Percentiles rank a stretch among this genome's conserved stretches.
These are phyloP conservation scores for Diachasmimorpha longicaudata DNA, from an alignment of 1,140 invertebrate genomes.

Conservation along the genomic window DNA sequence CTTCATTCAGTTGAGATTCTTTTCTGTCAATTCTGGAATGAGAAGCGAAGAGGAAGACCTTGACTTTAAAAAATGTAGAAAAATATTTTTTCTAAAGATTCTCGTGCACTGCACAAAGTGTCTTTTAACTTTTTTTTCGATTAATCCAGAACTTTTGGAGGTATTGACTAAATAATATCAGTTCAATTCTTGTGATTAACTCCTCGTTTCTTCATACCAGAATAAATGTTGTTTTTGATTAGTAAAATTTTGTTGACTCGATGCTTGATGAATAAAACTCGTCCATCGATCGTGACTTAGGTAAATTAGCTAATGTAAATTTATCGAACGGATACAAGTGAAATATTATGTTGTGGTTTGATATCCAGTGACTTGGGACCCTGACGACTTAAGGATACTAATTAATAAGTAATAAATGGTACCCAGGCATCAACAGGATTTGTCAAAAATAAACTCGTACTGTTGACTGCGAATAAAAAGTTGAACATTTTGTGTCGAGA, in stretches of 20 bases:
- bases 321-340: background rate
- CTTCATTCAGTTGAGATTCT: too few species aligned
- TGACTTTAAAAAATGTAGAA: background rate
- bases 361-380: slow-evolving; percentile 44
- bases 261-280: slow-evolving; percentile 5
- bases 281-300: slow-evolving; percentile 8
- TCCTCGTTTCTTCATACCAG: background rate
- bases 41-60: too few species aligned
- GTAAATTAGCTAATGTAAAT: slow-evolving; percentile 1
- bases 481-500: background rate
- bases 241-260: slow-evolving; percentile 27
- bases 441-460: background rate
- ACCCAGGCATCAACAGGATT: background rate
- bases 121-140: background rate
- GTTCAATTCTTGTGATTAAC: background rate
- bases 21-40: too few species aligned
- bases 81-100: background rate
- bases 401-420: slow-evolving; percentile 10
- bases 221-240: slow-evolving; percentile 19
- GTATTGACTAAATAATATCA: background rate
- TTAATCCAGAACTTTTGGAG: too few species aligned
- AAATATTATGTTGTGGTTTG: slow-evolving; percentile 16
- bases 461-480: background rate
- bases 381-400: slow-evolving; percentile 43
- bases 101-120: background rate